Conservation (phyloP, 2,888 invertebrate species). For the Rotaria macrura region DNA sequence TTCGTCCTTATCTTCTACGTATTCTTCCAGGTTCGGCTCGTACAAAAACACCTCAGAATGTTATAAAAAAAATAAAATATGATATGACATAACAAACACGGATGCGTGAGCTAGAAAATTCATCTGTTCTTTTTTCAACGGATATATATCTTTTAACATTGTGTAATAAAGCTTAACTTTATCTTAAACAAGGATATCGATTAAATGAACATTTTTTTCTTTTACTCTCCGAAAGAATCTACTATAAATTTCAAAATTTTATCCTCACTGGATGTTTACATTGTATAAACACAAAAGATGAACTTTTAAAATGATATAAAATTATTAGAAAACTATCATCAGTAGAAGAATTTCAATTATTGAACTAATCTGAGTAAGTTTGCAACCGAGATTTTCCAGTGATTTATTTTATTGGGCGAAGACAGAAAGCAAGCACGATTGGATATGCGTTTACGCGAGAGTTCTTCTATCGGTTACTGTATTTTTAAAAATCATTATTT, state of each 20-base stretch:
- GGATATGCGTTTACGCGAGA: no score
- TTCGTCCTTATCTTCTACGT: not conserved
- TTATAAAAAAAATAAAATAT: not conserved
- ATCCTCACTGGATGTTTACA: not conserved
- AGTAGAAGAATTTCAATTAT: not conserved
- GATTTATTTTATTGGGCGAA: no score
- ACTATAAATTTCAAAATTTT: not conserved
- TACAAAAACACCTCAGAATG: not conserved
- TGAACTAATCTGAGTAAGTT: not conserved
- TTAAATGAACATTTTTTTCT: constrained; percentile 6
- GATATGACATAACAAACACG: not conserved
- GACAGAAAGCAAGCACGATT: no score
- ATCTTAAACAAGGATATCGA: not conserved
- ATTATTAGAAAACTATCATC: not conserved
- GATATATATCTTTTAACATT: not conserved
- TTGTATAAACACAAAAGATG: not conserved
- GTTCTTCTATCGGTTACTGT: no score
- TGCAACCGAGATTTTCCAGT: no score
- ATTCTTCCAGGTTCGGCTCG: not conserved
- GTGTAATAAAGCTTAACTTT: not conserved
- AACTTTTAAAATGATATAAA: not conserved
- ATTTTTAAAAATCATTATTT: no score
- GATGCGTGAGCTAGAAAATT: not conserved
- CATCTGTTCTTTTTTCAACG: not conserved
- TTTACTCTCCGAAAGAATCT: not conserved